A percentile compares a stretch with the other conserved stretches of the same genome.
phyloP scores from a whole-genome alignment of 2,888 invertebrate species.

The Phalangium opilio region DNA sequence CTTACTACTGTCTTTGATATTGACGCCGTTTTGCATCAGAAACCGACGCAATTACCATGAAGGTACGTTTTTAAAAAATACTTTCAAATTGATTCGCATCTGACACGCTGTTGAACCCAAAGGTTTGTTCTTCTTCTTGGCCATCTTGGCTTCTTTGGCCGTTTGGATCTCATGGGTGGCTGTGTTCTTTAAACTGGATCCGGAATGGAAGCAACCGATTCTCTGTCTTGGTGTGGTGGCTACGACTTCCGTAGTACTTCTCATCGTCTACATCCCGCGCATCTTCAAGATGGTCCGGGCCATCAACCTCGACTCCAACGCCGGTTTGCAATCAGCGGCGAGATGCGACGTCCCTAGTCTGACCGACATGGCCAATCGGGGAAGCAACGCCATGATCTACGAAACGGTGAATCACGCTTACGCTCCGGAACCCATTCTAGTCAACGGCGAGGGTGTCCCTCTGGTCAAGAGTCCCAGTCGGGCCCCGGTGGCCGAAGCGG shows the following conservation, averaged over 20 bases:
- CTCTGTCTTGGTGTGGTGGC: slow-evolving; percentile 45
- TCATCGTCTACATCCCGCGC: slow-evolving; percentile 49
- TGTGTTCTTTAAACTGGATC: slow-evolving; percentile 35
- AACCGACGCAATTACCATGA: slow-evolving; percentile 52
- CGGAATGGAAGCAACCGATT: slow-evolving; percentile 36
- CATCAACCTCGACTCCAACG: slow-evolving; percentile 39
- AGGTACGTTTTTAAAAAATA: slow-evolving; percentile 26
- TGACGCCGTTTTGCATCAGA: slow-evolving; percentile 45
- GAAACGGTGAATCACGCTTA: slow-evolving; percentile 16
- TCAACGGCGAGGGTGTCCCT: no score
- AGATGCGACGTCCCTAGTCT: slow-evolving; percentile 5
- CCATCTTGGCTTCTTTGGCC: slow-evolving; percentile 38
- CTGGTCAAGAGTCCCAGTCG: no score
- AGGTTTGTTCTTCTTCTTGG: slow-evolving; percentile 34
- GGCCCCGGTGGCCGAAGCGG: no score
- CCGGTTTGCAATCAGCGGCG: slow-evolving; percentile 22
- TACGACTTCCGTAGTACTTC: slow-evolving; percentile 45
- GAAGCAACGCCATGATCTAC: slow-evolving; percentile 12
- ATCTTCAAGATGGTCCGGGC: slow-evolving; percentile 49
- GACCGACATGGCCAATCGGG: slow-evolving; percentile 10
- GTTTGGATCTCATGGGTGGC: slow-evolving; percentile 47
- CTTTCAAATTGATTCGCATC: no score
- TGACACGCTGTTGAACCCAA: no score
- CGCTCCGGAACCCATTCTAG: slow-evolving; percentile 6
- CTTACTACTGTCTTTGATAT: slow-evolving; percentile 39